A percentile compares a stretch with the other conserved stretches of the same genome.
Evolutionary conservation across 2,797 vertebrate species (phyloP).

Genomic region (Nannoperca australis): DNA sequence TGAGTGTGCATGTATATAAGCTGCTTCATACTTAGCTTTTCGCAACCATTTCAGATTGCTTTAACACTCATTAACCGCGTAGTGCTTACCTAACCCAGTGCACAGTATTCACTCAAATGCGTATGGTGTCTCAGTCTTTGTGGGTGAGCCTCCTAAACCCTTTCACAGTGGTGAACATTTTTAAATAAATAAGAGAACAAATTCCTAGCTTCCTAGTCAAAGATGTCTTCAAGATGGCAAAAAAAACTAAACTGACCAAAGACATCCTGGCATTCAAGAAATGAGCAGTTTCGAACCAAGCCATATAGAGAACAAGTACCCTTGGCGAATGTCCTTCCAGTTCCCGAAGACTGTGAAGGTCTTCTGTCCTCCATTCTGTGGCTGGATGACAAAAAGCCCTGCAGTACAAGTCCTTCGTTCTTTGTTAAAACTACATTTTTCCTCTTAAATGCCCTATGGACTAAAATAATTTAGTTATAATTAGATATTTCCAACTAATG

Average conservation of each 20-base stretch:
- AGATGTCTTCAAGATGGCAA: conserved; percentile 26
- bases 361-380: conserved; percentile 36
- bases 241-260: conserved; percentile 50
- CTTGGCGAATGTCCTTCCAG: conserved; percentile 54
- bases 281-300: conserved; percentile 36
- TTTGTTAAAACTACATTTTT: conserved; percentile 34
- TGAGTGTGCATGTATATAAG: conserved; percentile 69
- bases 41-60: conserved; percentile 62
- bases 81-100: conserved; percentile 68
- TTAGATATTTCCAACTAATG: conserved; percentile 1
- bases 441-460: conserved; percentile 13
- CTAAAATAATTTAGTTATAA: conserved; percentile 16
- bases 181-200: not conserved
- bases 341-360: conserved; percentile 45
- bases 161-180: conserved; percentile 35
- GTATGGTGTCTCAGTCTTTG: conserved; percentile 56
- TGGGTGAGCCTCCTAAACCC: conserved; percentile 36
- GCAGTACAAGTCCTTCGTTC: conserved; percentile 50
- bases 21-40: conserved; percentile 63
- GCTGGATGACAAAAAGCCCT: conserved; percentile 53
- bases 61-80: conserved; percentile 64
- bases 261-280: conserved; percentile 48
- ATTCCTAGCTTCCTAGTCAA: conserved; percentile 31
- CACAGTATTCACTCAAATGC: conserved; percentile 50
- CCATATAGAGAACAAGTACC: conserved; percentile 36